Percentiles rank a stretch among this genome's conserved stretches.
These are phyloP conservation scores for Glaucomys volans DNA, from an alignment of 2,113 vertebrate species.

Conservation along the genomic window DNA sequence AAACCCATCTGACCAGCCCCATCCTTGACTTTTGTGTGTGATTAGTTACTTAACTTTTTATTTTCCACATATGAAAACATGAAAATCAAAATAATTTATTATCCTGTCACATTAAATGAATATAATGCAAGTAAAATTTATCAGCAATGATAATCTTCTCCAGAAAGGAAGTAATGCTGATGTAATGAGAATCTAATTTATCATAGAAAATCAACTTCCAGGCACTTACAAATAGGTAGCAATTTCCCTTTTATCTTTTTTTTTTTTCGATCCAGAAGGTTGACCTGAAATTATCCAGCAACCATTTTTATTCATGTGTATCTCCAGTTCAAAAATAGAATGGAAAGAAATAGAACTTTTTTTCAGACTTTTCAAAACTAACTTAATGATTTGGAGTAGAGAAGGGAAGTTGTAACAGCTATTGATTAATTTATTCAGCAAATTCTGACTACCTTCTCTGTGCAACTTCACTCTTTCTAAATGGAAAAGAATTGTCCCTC, in stretches of 20 bases:
- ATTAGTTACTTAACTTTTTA: background rate
- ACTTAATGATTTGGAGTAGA: background rate
- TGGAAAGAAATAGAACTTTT: background rate
- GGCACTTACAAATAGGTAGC: background rate
- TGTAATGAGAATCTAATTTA: slow-evolving; percentile 40
- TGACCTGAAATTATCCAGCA: background rate
- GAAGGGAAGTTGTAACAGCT: background rate
- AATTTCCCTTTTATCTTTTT: background rate
- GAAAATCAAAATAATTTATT: slow-evolving; percentile 5
- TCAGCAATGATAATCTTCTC: background rate
- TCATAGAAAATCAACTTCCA: background rate
- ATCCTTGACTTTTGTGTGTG: background rate
- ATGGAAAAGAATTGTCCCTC: background rate
- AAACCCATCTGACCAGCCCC: background rate
- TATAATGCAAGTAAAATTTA: background rate
- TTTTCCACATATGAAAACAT: background rate
- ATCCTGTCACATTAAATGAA: background rate
- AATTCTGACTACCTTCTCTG: background rate
- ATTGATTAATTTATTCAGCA: background rate
- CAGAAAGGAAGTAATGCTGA: background rate
- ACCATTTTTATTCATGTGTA: slow-evolving; percentile 13
- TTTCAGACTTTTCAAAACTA: background rate
- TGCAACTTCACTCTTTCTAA: background rate
- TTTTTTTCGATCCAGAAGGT: background rate
- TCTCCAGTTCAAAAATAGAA: background rate